Base-by-base conservation (phyloP, 2,888 invertebrate genomes). In the Pterobdella sp. region DNA sequence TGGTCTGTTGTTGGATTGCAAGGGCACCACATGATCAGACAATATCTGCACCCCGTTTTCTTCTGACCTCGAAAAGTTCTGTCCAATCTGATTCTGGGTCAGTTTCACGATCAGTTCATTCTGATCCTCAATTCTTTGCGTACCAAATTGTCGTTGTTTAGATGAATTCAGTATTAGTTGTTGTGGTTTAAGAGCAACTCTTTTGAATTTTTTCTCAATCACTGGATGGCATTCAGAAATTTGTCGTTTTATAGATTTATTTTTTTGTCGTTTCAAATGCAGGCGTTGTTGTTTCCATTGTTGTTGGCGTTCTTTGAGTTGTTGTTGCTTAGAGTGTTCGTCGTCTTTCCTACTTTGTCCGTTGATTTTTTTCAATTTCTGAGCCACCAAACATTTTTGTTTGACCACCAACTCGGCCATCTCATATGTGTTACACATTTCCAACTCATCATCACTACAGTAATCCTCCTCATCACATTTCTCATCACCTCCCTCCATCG, bases 401-500 rank as follows among this genome's bases (percentile, higher is more conserved):
- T 37, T 52, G 4, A 34, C 35, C 0, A 60, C 32, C 31, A 68
- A 68, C 49, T 42, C 68, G 14, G 36, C 68, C 18, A 68, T 31
- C 3, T 68, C 22, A 22, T 68, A 68, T 3, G 37, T 37, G 42
- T n/a, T 36, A 68, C 32, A 35, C 68, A 42, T 36, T 37, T 37
- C 68, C 3, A 49, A 14, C 3, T 49, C 72, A 36, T 63, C 49
- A 52, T 52, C 67, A 31, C 34, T n/a, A 1, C 52, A 67, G 52
- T 42, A 26, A 67, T n/a, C 42, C 31, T 67, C 67, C 26, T 67
- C 72, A 49, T 72, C 67, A 4, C 32, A 22, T 34, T 52, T 52
- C 10, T 67, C 73, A 67, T 52, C 67, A 52, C 31, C 68, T 52
- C 34, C 52, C 3, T 65, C 65, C 4, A n/a, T 34, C 4, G 14